phyloP scores from a whole-genome alignment of 92 coral and sea anemone species.

The Pocillopora meandrina region DNA sequence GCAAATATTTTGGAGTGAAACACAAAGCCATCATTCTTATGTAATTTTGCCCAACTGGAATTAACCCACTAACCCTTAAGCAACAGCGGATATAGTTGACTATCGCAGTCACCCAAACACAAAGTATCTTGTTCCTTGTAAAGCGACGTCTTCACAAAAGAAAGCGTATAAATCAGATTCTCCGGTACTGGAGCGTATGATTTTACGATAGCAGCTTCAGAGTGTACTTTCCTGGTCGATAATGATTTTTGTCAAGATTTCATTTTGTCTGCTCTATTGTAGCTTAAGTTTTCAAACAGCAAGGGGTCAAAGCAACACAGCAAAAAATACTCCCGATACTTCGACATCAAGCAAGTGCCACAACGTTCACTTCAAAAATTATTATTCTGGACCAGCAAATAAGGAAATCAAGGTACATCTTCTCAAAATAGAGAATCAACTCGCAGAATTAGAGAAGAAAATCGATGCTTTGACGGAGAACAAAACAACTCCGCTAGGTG shows the following conservation, averaged over 20 bases:
- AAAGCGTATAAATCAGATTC: background rate
- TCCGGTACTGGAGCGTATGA: background rate
- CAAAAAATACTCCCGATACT: background rate
- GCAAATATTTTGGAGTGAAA: no score
- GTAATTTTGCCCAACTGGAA: no score
- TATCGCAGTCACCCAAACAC: no score
- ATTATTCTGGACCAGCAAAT: background rate
- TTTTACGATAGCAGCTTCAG: background rate
- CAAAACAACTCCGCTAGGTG: background rate
- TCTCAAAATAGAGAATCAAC: slow-evolving; percentile 7
- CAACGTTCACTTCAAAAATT: slow-evolving; percentile 22
- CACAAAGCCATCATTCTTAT: no score
- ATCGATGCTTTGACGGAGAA: background rate
- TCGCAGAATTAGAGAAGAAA: background rate
- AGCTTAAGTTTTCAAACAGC: background rate
- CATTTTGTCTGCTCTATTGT: background rate
- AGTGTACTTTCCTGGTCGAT: background rate
- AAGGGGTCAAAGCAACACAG: background rate
- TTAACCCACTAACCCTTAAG: no score
- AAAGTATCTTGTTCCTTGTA: no score
- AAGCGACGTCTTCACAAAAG: no score
- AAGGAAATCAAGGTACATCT: slow-evolving; percentile 3
- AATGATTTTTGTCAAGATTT: background rate
- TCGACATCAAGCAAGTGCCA: background rate
- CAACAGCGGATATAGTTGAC: no score